Base-by-base conservation (phyloP, 2,113 vertebrate genomes). In the Calidris pugnax region DNA sequence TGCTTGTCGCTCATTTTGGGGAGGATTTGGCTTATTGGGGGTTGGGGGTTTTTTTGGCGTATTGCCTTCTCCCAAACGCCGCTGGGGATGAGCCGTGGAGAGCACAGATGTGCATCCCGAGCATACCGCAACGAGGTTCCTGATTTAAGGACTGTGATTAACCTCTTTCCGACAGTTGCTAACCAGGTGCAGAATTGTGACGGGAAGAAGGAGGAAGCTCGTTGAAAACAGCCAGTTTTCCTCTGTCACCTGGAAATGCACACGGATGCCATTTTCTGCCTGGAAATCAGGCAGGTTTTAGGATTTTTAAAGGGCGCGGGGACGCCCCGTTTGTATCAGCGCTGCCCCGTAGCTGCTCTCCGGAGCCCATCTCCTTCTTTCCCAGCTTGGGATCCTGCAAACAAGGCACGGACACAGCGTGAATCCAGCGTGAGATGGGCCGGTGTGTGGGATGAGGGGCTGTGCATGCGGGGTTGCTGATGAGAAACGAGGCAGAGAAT, bases 131-230 rank as follows among this genome's bases (percentile, higher is more conserved):
- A 53, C 10, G 5, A 94, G 94, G 87, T 93, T 96, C 94, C 96
- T 96, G 94, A 96, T 96, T 96, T 97, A 96, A 97, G 95, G 95
- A 71, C 96, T 96, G 86, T 92, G 89, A 97, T 97, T 97, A 97
- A 95, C 96, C 94, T 96, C 91, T 96, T 96, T 91, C 84, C 59
- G 48, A 82, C 94, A 92, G 93, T 96, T 93, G 92, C 95, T 95
- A 96, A 50, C 96, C 95, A 96, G 96, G 91, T 97, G 97, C 95
- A 91, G 91, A 63, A 60, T 85, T 64, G 57, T 69, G 57, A 79
- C 0, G 30, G 95, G 91, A 82, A 87, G 91, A 89, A 91, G 85
- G 89, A 93, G 93, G 47, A 62, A 62, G 78, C 91, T 74, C 81
- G 4, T 66, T 85, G 91, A 26, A 85, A 90, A 47, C 77, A 91